A percentile compares a stretch with the other conserved stretches of the same genome.
These are phyloP conservation scores for Taenaris catops DNA, from an alignment of 2,888 invertebrate genomes.

Conservation along the genomic window DNA sequence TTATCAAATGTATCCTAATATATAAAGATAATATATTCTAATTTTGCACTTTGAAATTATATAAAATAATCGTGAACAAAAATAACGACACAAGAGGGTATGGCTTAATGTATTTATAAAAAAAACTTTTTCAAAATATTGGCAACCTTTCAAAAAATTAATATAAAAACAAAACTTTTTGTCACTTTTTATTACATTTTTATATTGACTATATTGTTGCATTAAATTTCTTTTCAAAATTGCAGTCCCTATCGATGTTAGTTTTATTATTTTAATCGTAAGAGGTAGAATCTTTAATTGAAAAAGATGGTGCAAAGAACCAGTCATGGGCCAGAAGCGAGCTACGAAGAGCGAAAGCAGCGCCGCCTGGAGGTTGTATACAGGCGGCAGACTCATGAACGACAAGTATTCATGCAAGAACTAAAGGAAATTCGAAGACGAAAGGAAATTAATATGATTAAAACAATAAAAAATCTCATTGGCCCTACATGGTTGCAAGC, in stretches of 20 bases:
- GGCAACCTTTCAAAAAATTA: neutral
- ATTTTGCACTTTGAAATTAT: no score
- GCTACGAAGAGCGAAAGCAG: constrained; percentile 35
- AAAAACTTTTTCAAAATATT: no score
- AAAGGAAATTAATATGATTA: constrained; percentile 32
- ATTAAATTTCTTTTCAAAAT: constrained; percentile 46
- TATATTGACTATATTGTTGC: constrained; percentile 3
- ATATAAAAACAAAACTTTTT: neutral
- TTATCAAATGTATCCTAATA: no score
- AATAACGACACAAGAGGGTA: no score
- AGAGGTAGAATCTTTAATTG: neutral
- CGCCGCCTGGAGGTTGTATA: constrained; percentile 46
- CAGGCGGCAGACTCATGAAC: constrained; percentile 43
- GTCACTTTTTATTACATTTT: neutral
- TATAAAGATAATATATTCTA: no score
- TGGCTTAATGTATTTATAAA: no score
- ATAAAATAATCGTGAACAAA: no score
- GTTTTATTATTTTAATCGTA: neutral
- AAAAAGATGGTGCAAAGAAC: constrained; percentile 35
- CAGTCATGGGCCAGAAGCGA: constrained; percentile 35
- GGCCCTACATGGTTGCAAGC: constrained; percentile 68
- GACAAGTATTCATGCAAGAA: constrained; percentile 56
- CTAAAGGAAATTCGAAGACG: constrained; percentile 44
- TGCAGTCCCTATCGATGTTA: constrained; percentile 29
- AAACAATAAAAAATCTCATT: constrained; percentile 33